phyloP scores from a whole-genome alignment of 2,113 vertebrate species.

The Grantiella picta region DNA sequence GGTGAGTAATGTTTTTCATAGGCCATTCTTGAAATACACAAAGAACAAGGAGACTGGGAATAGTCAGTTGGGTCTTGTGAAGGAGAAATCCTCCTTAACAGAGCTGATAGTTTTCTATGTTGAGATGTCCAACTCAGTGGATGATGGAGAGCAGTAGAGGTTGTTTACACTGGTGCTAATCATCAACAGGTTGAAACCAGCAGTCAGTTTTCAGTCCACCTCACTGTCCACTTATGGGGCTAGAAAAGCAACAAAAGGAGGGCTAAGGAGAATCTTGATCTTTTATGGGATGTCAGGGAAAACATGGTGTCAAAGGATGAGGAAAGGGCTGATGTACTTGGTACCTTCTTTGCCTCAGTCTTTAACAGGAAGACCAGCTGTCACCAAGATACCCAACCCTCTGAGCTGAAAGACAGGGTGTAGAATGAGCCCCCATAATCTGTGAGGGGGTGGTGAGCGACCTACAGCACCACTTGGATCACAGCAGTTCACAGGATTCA shows the following conservation, averaged over 20 bases:
- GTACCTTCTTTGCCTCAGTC: neutral
- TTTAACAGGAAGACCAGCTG: neutral
- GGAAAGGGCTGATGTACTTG: neutral
- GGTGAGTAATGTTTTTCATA: neutral
- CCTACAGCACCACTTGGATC: neutral
- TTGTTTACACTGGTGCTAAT: neutral
- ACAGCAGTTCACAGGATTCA: neutral
- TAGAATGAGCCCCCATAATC: neutral
- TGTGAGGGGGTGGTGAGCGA: neutral
- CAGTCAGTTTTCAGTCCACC: neutral
- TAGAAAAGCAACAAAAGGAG: neutral
- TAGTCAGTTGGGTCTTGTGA: neutral
- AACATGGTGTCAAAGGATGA: neutral
- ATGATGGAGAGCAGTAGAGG: neutral
- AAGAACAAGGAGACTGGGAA: neutral
- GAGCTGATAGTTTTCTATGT: fast-evolving
- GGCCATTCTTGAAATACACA: neutral
- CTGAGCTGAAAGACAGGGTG: neutral
- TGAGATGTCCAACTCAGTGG: neutral
- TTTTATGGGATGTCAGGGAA: neutral
- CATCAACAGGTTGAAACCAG: fast-evolving
- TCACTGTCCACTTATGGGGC: neutral
- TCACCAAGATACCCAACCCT: neutral
- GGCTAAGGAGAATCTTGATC: neutral
- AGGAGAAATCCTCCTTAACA: neutral